Conservation (phyloP, 1,140 invertebrate species). For the Polyergus mexicanus region DNA sequence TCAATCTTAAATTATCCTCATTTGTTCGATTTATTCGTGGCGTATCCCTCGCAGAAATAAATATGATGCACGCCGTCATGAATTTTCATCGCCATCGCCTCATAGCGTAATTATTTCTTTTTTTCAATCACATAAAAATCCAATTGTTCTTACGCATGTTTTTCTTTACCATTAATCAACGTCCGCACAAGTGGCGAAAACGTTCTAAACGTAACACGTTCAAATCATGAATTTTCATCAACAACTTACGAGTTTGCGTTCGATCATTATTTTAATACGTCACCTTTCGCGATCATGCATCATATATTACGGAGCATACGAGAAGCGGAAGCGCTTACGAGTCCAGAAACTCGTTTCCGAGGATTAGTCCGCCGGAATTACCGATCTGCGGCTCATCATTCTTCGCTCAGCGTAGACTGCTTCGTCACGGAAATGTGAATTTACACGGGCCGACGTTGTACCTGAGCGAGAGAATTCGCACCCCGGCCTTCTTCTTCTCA, state of each 20-base stretch:
- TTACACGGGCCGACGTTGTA: conserved; percentile 52
- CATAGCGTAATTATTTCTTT: conserved; percentile 16
- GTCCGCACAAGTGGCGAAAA: neutral
- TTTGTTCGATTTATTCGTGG: conserved; percentile 7
- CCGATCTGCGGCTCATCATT: conserved; percentile 58
- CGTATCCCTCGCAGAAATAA: conserved; percentile 1
- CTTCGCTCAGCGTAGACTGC: conserved; percentile 29
- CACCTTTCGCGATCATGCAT: conserved; percentile 16
- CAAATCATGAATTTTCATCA: conserved; percentile 31
- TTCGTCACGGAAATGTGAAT: conserved; percentile 66
- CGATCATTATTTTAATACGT: conserved; percentile 53
- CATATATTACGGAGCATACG: conserved; percentile 29
- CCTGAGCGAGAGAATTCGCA: conserved; percentile 64
- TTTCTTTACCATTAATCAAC: neutral
- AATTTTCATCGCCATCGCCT: conserved; percentile 16
- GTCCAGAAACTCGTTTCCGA: conserved; percentile 56
- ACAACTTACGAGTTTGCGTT: neutral
- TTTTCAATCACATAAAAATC: neutral
- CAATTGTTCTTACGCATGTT: conserved; percentile 29
- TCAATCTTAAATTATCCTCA: neutral
- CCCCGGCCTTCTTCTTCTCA: neutral
- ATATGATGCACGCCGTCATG: neutral
- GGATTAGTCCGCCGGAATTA: conserved; percentile 66
- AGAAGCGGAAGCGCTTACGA: conserved; percentile 17
- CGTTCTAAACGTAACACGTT: neutral